Conservation (phyloP, 2,797 vertebrate genomes). For the Intellagama lesueurii region DNA sequence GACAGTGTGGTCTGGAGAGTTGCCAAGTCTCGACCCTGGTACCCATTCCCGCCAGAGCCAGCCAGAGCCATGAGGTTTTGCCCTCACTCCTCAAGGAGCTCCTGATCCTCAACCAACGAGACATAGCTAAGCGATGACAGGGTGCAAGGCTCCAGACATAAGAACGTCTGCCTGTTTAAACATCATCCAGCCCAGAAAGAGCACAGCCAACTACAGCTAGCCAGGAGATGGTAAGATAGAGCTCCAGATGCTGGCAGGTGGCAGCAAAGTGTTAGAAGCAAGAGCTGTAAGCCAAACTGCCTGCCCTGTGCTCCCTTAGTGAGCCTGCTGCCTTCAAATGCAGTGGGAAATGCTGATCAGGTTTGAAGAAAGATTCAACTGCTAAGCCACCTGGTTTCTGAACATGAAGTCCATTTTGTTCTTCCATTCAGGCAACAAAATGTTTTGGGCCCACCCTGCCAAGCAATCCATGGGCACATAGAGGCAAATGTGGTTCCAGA, state of each 20-base stretch:
- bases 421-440: not conserved
- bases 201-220: not conserved
- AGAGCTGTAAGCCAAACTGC: too few species aligned
- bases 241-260: not conserved
- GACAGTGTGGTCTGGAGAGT: not conserved
- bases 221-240: not conserved
- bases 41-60: not conserved
- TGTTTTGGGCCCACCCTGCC: not conserved
- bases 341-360: too few species aligned
- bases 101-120: not conserved
- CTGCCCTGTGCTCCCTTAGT: too few species aligned
- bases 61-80: not conserved
- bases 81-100: not conserved
- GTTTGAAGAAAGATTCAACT: too few species aligned
- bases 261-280: not conserved
- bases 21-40: not conserved
- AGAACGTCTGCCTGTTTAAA: not conserved
- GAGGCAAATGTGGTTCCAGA: not conserved
- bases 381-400: not conserved
- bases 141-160: not conserved
- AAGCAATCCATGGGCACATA: not conserved
- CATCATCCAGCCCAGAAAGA: not conserved
- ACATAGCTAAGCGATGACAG: not conserved
- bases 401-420: not conserved
- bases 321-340: too few species aligned